Conservation (phyloP, 1,140 invertebrate genomes). For the Sminthurinus signatus region DNA sequence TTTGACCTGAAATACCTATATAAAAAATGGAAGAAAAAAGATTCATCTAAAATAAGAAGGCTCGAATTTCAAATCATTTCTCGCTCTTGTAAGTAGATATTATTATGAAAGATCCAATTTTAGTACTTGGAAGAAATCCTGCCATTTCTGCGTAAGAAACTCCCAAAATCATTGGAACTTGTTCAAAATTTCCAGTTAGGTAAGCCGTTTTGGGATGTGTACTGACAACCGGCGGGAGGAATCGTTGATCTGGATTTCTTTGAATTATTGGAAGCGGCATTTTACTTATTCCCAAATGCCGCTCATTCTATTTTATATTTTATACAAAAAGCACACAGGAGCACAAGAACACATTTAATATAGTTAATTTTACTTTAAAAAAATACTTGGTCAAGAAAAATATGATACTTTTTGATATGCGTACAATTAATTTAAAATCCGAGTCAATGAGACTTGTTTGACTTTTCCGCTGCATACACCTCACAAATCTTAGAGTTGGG, state of each 20-base stretch:
- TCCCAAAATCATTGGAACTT: slow-evolving; percentile 30
- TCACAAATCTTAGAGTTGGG: slow-evolving; percentile 26
- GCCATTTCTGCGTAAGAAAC: slow-evolving; percentile 29
- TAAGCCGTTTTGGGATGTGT: slow-evolving; percentile 3
- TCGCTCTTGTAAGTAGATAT: not conserved
- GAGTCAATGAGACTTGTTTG: slow-evolving; percentile 11
- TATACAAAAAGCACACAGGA: no score
- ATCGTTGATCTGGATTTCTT: slow-evolving; percentile 19
- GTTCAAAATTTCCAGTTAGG: slow-evolving; percentile 19
- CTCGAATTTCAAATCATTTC: not conserved
- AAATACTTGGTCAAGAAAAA: not conserved
- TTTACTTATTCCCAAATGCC: slow-evolving; percentile 14
- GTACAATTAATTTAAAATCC: no score
- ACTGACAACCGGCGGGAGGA: slow-evolving; percentile 29
- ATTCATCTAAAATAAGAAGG: not conserved
- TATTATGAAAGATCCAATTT: not conserved
- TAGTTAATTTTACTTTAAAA: not conserved
- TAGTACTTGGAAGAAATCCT: slow-evolving; percentile 29
- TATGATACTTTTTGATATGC: slow-evolving; percentile 1
- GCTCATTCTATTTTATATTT: not conserved
- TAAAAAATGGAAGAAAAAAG: no score
- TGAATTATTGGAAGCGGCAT: slow-evolving; percentile 28
- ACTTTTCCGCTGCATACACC: slow-evolving; percentile 26
- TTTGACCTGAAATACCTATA: slow-evolving; percentile 22
- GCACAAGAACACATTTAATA: not conserved